A percentile compares a stretch with the other conserved stretches of the same genome.
These are phyloP conservation scores for Phoxinus dragarum DNA, from an alignment of 2,797 vertebrate genomes.

Conservation along the genomic window DNA sequence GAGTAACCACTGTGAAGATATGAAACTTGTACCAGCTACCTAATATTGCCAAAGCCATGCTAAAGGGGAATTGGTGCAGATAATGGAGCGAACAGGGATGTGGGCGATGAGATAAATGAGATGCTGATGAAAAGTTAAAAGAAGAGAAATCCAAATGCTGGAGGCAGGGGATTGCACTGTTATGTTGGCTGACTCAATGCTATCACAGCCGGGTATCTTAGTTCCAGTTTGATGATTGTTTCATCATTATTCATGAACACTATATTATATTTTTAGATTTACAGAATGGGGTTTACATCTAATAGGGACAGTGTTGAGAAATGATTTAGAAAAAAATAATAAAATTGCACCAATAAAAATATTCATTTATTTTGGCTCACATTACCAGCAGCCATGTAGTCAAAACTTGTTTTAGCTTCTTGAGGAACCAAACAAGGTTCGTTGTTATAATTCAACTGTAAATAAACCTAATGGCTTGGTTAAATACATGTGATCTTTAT, in stretches of 20 bases:
- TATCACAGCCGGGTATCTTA: slow-evolving; percentile 46
- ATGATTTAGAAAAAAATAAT: background rate
- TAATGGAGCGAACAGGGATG: background rate
- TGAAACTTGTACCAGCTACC: background rate
- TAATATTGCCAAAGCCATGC: background rate
- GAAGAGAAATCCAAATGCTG: slow-evolving; percentile 37
- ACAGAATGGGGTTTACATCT: slow-evolving; percentile 12
- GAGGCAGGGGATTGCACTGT: slow-evolving; percentile 39
- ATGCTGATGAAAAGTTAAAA: slow-evolving; percentile 37
- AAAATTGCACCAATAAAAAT: background rate
- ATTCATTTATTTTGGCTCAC: background rate
- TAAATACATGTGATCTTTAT: background rate
- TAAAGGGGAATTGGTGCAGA: background rate
- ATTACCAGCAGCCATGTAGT: background rate
- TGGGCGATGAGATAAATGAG: background rate
- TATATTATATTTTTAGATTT: slow-evolving; percentile 31
- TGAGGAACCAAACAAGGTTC: background rate
- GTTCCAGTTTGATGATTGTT: slow-evolving; percentile 46
- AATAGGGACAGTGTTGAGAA: background rate
- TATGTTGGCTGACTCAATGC: slow-evolving; percentile 45
- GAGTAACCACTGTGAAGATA: background rate
- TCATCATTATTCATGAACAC: slow-evolving; percentile 48
- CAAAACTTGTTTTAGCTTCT: slow-evolving; percentile 4
- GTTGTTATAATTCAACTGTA: background rate
- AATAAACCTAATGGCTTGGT: background rate